These are phyloP conservation scores for Hirudo medicinalis DNA, from an alignment of 1,140 invertebrate genomes.

Conservation along the genomic window DNA sequence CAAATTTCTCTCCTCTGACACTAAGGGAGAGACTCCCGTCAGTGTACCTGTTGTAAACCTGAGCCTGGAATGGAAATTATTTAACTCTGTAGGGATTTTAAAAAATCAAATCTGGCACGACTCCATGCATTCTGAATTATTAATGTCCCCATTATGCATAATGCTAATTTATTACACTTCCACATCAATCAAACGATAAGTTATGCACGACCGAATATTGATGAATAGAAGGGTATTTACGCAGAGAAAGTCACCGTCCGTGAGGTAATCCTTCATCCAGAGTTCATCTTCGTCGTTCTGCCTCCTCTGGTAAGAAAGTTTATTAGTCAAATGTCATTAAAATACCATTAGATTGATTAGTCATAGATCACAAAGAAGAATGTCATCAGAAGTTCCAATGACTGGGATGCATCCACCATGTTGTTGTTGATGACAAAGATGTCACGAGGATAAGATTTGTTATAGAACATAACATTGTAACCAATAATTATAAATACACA, in stretches of 20 bases:
- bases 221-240: slow-evolving; percentile 34
- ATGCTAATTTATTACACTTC: no score
- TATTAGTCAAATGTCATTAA: no score
- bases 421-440: neutral
- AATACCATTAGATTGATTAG: no score
- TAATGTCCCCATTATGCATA: no score
- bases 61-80: slow-evolving; percentile 44
- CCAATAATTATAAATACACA: neutral
- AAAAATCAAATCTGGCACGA: no score
- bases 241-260: slow-evolving; percentile 91
- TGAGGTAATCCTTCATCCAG: slow-evolving; percentile 83
- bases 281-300: slow-evolving; percentile 91
- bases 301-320: slow-evolving; percentile 50
- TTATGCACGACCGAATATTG: no score
- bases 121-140: no score
- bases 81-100: no score
- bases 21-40: slow-evolving; percentile 86
- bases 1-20: slow-evolving; percentile 90
- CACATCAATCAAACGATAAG: no score
- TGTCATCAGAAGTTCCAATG: no score
- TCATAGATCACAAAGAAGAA: no score
- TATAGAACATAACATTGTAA: no score
- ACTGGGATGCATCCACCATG: neutral
- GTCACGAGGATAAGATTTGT: neutral
- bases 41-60: slow-evolving; percentile 80